These are phyloP conservation scores for Tachypleus tridentatus DNA, from an alignment of 1,140 invertebrate genomes.

Conservation along the genomic window DNA sequence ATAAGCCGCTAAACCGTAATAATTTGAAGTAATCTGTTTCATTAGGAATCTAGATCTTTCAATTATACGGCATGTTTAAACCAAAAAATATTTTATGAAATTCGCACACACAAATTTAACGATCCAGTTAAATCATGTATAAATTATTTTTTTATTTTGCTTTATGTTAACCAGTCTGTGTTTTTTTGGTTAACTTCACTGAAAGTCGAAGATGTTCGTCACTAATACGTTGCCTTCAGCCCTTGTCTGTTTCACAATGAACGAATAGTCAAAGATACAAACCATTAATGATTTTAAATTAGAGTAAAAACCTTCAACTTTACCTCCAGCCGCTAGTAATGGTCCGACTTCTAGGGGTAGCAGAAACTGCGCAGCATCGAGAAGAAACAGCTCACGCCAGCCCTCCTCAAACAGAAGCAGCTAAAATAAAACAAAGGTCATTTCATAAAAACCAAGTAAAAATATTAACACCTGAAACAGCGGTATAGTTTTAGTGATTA, in stretches of 20 bases:
- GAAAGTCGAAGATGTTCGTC: slow-evolving; percentile 2
- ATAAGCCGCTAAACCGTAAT: no score
- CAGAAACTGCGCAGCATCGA: slow-evolving; percentile 73
- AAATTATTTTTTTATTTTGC: no score
- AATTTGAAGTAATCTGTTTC: no score
- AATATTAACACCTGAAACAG: no score
- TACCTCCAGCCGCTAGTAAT: slow-evolving; percentile 40
- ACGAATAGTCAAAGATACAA: slow-evolving; percentile 4
- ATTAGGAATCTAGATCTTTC: no score
- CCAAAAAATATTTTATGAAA: no score
- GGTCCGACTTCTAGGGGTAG: slow-evolving; percentile 57
- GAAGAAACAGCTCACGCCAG: slow-evolving; percentile 82
- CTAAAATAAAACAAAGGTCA: slow-evolving; percentile 24
- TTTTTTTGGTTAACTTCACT: slow-evolving; percentile 1
- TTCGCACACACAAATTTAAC: no score
- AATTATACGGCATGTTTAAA: no score
- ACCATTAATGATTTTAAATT: slow-evolving; percentile 7
- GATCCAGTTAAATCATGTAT: no score
- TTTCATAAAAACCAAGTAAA: no score
- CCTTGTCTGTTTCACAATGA: background rate
- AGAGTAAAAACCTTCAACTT: slow-evolving; percentile 35
- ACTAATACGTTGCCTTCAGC: slow-evolving; percentile 2
- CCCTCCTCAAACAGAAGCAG: slow-evolving; percentile 67
- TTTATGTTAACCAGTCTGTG: background rate
- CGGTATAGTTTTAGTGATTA: no score